Conservation (phyloP, 2,888 invertebrate genomes). For the Ariolimax columbianus region DNA sequence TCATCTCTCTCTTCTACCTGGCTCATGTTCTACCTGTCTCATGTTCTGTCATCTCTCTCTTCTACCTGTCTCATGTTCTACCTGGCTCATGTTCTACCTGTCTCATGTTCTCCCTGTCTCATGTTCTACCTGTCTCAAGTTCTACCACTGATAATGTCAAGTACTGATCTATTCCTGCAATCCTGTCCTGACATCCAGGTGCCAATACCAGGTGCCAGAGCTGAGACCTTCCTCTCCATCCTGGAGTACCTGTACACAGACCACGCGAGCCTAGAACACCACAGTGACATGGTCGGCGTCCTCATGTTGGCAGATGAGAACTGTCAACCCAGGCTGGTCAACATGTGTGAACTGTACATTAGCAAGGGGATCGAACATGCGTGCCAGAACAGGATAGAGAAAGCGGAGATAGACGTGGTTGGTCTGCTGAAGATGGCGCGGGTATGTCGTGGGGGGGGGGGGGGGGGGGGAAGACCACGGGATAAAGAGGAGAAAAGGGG, state of each 20-base stretch:
- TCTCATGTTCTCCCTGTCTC: too few species aligned
- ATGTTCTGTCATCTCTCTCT: too few species aligned
- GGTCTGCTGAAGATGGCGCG: conserved; percentile 69
- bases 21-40: too few species aligned
- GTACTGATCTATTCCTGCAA: too few species aligned
- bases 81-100: too few species aligned
- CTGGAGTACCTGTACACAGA: conserved; percentile 76
- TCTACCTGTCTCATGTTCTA: too few species aligned
- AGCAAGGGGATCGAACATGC: conserved; percentile 73
- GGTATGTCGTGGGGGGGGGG: too few species aligned
- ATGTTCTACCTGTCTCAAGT: too few species aligned
- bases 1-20: too few species aligned
- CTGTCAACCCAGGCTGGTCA: conserved; percentile 68
- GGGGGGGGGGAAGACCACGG: conserved; percentile 28
- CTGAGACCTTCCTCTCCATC: conserved; percentile 66
- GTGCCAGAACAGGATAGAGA: conserved; percentile 68
- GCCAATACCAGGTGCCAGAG: not conserved
- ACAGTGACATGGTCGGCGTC: conserved; percentile 68
- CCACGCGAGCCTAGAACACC: conserved; percentile 73
- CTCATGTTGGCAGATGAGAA: conserved; percentile 73
- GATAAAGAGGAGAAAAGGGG: too few species aligned
- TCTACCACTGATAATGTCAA: too few species aligned
- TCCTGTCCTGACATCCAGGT: not conserved
- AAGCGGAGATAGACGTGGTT: conserved; percentile 73
- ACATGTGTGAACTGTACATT: conserved; percentile 75